Evolutionary conservation across 2,113 vertebrate genomes (phyloP), one percentile per base, ranked within the genome.

Genomic region (Cyphomyrus discorhynchus): DNA sequence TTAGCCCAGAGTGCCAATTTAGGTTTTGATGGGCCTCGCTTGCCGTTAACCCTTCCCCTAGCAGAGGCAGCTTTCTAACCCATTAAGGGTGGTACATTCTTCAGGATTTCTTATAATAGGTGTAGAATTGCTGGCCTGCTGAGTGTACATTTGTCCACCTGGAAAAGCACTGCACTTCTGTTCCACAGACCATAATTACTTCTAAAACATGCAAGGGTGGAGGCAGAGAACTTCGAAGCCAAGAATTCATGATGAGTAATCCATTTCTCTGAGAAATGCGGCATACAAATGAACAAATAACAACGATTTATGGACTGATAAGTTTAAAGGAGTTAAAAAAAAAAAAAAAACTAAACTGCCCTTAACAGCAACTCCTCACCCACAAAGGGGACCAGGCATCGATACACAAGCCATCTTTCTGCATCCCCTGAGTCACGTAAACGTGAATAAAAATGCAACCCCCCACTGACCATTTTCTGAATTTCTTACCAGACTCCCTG

Each of bases 51-150:
- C 93, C 94, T 94, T 96, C 94, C 92, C 88, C 88, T 91, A 77
- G 89, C 90, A 89, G 89, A 95, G 88, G 90, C 92, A 89, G 91
- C 92, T 92, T 94, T 92, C 91, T 94, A 92, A 93, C 94, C 93
- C 94, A 95, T 95, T 95, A 96, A 93, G 90, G 92, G 90, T 91
- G 88, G 91, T 89, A 92, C 92, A 92, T 95, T 95, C 93, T 90
- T 89, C 90, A 91, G 93, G 92, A 92, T 93, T 95, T 95, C 91
- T 92, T 92, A 90, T 94, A 95, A 96, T 95, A 94, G 95, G 94
- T 92, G 90, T 91, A 92, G 94, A 95, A 96, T 95, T 95, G 94
- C 94, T 93, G 84, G 92, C 92, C 95, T 93, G 94, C 94, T 95
- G 95, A 91, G 94, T 91, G 93, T 95, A 94, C 94, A 92, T 95